Evolutionary conservation across 2,888 invertebrate genomes (phyloP).

Genomic region (Pachydiplax longipennis): DNA sequence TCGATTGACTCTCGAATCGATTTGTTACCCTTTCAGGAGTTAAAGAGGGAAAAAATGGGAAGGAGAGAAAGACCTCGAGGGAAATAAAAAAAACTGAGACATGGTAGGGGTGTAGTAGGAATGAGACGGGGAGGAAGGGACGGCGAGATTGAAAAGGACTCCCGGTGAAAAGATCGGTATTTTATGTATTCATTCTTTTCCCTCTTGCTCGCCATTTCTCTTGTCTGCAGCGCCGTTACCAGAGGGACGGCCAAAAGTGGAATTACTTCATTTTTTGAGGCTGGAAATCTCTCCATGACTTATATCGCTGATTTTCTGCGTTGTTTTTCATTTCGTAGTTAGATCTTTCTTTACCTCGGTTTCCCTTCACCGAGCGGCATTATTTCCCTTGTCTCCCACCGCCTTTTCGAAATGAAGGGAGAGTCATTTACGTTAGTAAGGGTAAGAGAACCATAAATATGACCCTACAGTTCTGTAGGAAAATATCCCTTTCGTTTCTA

Average conservation of each 20-base stretch:
- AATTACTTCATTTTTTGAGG: neutral
- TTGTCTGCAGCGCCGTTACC: neutral
- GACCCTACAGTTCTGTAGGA: neutral
- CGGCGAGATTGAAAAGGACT: neutral
- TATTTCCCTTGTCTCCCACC: neutral
- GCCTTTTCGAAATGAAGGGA: neutral
- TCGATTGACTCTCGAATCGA: conserved; percentile 1
- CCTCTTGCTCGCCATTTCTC: neutral
- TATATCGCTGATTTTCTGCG: neutral
- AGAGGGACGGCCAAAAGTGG: neutral
- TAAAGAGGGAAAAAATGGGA: neutral
- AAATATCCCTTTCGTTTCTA: neutral
- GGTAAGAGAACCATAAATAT: neutral
- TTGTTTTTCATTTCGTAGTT: neutral
- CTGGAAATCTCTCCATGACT: neutral
- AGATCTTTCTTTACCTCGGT: neutral
- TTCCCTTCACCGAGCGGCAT: neutral
- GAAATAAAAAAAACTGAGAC: neutral
- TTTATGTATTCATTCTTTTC: neutral
- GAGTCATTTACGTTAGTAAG: neutral
- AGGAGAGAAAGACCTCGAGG: neutral
- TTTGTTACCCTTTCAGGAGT: neutral
- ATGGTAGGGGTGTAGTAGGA: neutral
- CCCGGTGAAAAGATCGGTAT: neutral
- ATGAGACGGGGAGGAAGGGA: neutral